Evolutionary conservation across 2,888 invertebrate species (phyloP).

Genomic region (Eupithecia insigniata): DNA sequence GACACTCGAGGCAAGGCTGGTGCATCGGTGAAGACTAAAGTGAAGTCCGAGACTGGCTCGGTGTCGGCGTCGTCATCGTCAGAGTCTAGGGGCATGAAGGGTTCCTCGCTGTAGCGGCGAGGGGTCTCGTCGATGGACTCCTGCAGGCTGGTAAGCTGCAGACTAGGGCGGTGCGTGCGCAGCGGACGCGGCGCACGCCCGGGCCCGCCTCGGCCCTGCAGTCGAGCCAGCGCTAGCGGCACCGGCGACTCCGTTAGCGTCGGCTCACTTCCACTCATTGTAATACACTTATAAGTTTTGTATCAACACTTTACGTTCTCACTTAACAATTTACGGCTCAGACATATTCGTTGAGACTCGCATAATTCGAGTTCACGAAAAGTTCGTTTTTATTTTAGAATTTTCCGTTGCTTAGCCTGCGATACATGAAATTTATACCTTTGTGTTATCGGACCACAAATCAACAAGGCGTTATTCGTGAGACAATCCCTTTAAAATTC

Average conservation of each 20-base stretch:
- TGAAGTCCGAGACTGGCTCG: conserved; percentile 68
- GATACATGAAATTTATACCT: neutral
- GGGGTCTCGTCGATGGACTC: conserved; percentile 76
- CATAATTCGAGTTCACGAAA: conserved; percentile 51
- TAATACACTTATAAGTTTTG: conserved; percentile 54
- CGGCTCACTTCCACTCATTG: conserved; percentile 74
- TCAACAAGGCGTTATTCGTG: conserved; percentile 43
- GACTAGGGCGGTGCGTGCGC: conserved; percentile 73
- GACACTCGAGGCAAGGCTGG: conserved; percentile 58
- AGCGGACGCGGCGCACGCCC: conserved; percentile 65
- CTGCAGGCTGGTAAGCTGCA: conserved; percentile 77
- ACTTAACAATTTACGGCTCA: conserved; percentile 61
- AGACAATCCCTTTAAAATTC: conserved; percentile 47
- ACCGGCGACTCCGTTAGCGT: conserved; percentile 80
- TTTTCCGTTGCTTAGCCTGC: conserved; percentile 38
- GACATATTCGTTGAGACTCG: conserved; percentile 59
- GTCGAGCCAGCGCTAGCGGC: conserved; percentile 76
- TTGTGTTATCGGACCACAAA: conserved; percentile 3
- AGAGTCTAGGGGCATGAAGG: conserved; percentile 61
- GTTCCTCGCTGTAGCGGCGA: conserved; percentile 74
- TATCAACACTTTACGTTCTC: conserved; percentile 55
- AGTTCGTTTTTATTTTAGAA: conserved; percentile 47
- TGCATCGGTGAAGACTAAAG: conserved; percentile 52
- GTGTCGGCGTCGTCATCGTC: conserved; percentile 80
- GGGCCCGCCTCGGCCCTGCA: conserved; percentile 63